Evolutionary conservation across 2,888 invertebrate genomes (phyloP).

Genomic region (Melikaiella ostensackeni): DNA sequence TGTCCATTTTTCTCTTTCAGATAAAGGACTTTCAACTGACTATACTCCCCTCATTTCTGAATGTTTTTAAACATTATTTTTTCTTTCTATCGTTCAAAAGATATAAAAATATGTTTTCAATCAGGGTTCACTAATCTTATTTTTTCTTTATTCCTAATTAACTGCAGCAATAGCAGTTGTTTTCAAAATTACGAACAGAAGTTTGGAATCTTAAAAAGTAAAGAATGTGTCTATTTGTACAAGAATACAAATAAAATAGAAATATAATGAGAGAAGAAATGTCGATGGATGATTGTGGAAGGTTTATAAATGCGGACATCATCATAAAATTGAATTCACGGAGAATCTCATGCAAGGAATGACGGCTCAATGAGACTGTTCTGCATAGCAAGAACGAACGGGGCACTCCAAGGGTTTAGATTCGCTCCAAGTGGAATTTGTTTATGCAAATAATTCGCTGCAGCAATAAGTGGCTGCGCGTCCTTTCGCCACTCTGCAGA

Average conservation of each 20-base stretch:
- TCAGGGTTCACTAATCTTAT: too few species aligned
- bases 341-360: constrained; percentile 41
- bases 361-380: constrained; percentile 54
- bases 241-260: not conserved
- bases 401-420: constrained; percentile 60
- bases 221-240: not conserved
- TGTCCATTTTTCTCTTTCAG: too few species aligned
- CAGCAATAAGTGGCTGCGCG: constrained; percentile 61
- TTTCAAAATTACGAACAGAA: too few species aligned
- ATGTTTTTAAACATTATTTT: too few species aligned
- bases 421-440: constrained; percentile 65
- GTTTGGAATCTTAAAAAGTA: not conserved
- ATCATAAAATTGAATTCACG: constrained; percentile 10
- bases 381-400: constrained; percentile 55
- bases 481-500: constrained; percentile 79
- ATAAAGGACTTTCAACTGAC: too few species aligned
- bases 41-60: too few species aligned
- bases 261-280: not conserved
- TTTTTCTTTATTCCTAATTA: too few species aligned
- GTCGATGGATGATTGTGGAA: not conserved
- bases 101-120: too few species aligned
- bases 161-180: too few species aligned
- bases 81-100: too few species aligned
- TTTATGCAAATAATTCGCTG: constrained; percentile 69
- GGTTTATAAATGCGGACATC: not conserved